Evolutionary conservation across 92 coral and sea anemone genomes (phyloP), one percentile per base, ranked within the genome.

Genomic region (Porites cylindrica): DNA sequence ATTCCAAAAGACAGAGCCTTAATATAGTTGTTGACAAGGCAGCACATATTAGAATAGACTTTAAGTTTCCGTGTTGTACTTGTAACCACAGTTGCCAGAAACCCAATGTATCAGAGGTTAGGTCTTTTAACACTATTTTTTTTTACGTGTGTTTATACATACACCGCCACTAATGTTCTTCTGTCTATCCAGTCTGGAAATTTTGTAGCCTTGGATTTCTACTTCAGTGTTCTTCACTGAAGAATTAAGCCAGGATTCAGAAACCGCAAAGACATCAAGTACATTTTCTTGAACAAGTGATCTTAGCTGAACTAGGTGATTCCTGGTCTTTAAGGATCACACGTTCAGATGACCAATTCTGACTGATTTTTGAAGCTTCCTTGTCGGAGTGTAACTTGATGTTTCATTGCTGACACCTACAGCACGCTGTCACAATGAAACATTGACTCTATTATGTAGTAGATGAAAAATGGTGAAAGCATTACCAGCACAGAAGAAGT

Each of bases 91-190:
- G 21, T 50, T 80, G 84, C 19, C 29, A 51, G 67, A 80, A 80
- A 19, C 84, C 84, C 4, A 66, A 78, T 17, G 79, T 18, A 52
- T 23, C 32, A 29, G 52, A 18, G 1, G 63, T 84, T 23, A 84
- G 88, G 64, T 84, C 88, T 20, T 60, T 21, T 72, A 84, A 72
- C 69, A 73, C 88, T 29, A 26, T 84, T 17, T 53, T 54, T 84
- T 72, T 70, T 61, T 56, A 51, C 78, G 66, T 9, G 84, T 77
- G 84, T 85, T 69, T 10, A 78, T 71, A 78, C 78, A 85, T 12
- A 77, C 77, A 23, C 89, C 84, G 43, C 84, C 83, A 20, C 78
- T 78, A 47, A 29, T 13, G 67, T 24, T 24, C 26, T 24, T 24
- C 26, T 1, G 26, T 24, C 26, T 24, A 24, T 38, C 61, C 66